Evolutionary conservation across 1,140 invertebrate genomes (phyloP).

Genomic region (Hydropsyche tenuis): DNA sequence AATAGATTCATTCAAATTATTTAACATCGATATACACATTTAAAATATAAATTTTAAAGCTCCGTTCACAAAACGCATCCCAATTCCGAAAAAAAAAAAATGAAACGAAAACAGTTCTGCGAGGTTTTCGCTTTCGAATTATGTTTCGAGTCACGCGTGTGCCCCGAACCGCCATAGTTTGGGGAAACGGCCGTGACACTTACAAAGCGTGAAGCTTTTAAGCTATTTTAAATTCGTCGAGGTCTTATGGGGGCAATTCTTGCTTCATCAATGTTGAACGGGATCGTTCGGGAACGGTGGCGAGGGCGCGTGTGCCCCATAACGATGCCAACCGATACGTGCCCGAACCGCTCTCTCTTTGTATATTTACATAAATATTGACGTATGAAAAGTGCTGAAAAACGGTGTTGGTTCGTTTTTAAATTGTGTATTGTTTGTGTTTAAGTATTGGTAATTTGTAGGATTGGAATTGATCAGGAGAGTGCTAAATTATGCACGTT

Average conservation of each 20-base stretch:
- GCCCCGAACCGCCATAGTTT: constrained; percentile 31
- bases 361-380: constrained; percentile 17
- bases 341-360: background rate
- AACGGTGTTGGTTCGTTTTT: too few species aligned
- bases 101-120: background rate
- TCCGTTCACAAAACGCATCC: background rate
- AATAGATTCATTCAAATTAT: too few species aligned
- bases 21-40: too few species aligned
- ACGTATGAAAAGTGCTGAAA: background rate
- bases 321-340: constrained; percentile 2
- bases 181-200: constrained; percentile 31
- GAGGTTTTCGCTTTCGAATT: background rate
- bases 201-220: constrained; percentile 41
- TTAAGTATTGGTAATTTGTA: too few species aligned
- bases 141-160: constrained; percentile 43
- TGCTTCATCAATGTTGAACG: constrained; percentile 38
- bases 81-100: background rate
- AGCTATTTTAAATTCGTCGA: constrained; percentile 37
- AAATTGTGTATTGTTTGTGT: too few species aligned
- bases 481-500: too few species aligned
- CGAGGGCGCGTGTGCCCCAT: constrained; percentile 2
- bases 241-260: constrained; percentile 22
- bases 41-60: too few species aligned
- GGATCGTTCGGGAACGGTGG: constrained; percentile 19
- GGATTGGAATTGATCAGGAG: too few species aligned